A percentile compares a stretch with the other conserved stretches of the same genome.
Conservation (phyloP, 2,113 vertebrate species). For the Corynorhinus townsendii region DNA sequence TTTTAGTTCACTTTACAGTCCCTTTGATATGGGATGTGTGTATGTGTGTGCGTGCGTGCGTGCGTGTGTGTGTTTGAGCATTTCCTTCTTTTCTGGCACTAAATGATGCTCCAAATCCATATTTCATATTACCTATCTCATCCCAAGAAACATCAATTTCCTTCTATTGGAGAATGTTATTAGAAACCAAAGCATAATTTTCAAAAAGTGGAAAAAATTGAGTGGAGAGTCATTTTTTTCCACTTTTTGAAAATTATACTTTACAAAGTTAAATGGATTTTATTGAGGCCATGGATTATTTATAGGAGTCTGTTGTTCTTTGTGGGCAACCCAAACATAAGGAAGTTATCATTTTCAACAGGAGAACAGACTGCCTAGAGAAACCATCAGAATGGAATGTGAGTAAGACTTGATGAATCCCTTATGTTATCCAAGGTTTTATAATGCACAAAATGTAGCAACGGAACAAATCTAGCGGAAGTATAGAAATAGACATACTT, state of each 20-base stretch:
- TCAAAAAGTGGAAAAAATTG: too few relatives aligned
- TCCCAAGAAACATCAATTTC: not conserved
- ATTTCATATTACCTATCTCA: not conserved
- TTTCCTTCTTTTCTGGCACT: not conserved
- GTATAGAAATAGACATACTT: not conserved
- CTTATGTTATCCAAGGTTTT: slow-evolving; percentile 26
- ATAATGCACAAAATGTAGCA: not conserved
- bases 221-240: not conserved
- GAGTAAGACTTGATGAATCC: not conserved
- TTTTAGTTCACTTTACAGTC: not conserved
- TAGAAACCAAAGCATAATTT: not conserved
- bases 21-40: not conserved
- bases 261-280: not conserved
- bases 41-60: not conserved
- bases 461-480: not conserved
- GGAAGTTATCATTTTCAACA: not conserved
- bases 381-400: not conserved
- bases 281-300: slow-evolving; percentile 30
- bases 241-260: not conserved
- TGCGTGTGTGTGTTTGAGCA: not conserved
- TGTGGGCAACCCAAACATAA: not conserved
- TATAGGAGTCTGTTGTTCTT: not conserved
- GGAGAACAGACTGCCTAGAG: not conserved
- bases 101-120: not conserved
- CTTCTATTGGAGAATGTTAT: not conserved